Percentiles rank a stretch among this genome's conserved stretches.
phyloP scores from a whole-genome alignment of 2,888 invertebrate species.

The Cyaniris semiargus region DNA sequence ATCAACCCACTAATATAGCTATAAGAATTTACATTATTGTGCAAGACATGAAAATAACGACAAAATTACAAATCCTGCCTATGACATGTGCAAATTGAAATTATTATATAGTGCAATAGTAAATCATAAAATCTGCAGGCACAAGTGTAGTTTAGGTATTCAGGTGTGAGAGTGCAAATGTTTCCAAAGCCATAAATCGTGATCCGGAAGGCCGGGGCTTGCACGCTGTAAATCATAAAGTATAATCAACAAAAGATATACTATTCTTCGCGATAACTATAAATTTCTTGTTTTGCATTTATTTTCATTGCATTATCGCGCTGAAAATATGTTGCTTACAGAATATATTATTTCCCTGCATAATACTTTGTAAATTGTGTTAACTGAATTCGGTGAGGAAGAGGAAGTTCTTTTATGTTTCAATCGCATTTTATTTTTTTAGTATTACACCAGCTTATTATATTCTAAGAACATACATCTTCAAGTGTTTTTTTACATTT shows the following conservation, averaged over 20 bases:
- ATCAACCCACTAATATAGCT: too few relatives aligned
- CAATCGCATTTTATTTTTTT: too few relatives aligned
- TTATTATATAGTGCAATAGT: conserved; percentile 16
- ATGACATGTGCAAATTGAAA: too few relatives aligned
- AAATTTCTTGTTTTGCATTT: conserved; percentile 29
- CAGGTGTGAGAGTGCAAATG: conserved; percentile 44
- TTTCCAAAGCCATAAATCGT: conserved; percentile 45
- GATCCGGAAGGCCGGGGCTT: conserved; percentile 42
- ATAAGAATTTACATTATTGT: too few relatives aligned
- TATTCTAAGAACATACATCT: too few relatives aligned
- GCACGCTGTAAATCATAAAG: conserved; percentile 44
- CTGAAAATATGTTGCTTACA: conserved; percentile 25
- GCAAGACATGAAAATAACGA: too few relatives aligned
- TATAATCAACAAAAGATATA: conserved; percentile 35
- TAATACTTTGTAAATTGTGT: conserved; percentile 7
- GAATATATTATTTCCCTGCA: not conserved
- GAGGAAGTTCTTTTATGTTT: not conserved
- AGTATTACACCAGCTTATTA: too few relatives aligned
- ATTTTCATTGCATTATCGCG: conserved; percentile 24
- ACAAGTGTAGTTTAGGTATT: conserved; percentile 27
- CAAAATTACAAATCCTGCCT: too few relatives aligned
- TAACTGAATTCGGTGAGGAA: conserved; percentile 10
- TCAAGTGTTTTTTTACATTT: not conserved
- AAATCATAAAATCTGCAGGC: conserved; percentile 29
- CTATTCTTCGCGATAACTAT: conserved; percentile 27